Evolutionary conservation across 2,888 invertebrate genomes (phyloP), one percentile per base, ranked within the genome.

Genomic region (Falcaria lacertinaria): DNA sequence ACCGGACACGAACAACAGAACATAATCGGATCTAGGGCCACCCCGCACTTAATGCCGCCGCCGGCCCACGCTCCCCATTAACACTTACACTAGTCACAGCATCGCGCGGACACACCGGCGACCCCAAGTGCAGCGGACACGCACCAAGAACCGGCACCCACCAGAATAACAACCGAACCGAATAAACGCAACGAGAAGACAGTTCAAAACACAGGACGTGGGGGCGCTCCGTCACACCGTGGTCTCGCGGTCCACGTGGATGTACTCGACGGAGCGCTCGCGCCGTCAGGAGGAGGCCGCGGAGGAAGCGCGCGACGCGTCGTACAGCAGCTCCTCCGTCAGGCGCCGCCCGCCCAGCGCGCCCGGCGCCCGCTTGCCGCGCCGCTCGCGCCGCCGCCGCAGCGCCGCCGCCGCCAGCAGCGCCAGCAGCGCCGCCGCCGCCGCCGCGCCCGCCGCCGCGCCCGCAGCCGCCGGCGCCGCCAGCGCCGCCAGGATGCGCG

Each of bases 171-270:
- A 14, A 36, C 36, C 5, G 36, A 36, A 37, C 36, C 22, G 22
- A 37, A 37, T n/a, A 14, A 37, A 37, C 36, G 22, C 22, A 25
- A 37, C 22, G 14, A 22, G 36, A 37, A 22, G 36, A 35, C 13
- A 37, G 36, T 25, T 19, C 22, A 13, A 47, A 45, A 43, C 43
- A 19, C 15, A 32, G 5, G 28, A 14, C 34, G 28, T 15, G 14
- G 40, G 39, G 46, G 79, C 82, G 79, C 80, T 74, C 80, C 82
- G 90, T 94, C 93, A 95, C 91, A 97, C 96, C 70, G 96, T 96
- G 80, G 96, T 96, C 90, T 96, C 96, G 82, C 96, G 94, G 90
- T 97, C 96, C 90, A 96, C 95, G 89, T 96, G 96, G 78, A 96
- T 96, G 87, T 95, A 96, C 84, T 96, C 96, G 92, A 96, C 96